phyloP scores from a whole-genome alignment of 1,140 invertebrate species.

The Carposina sasakii region DNA sequence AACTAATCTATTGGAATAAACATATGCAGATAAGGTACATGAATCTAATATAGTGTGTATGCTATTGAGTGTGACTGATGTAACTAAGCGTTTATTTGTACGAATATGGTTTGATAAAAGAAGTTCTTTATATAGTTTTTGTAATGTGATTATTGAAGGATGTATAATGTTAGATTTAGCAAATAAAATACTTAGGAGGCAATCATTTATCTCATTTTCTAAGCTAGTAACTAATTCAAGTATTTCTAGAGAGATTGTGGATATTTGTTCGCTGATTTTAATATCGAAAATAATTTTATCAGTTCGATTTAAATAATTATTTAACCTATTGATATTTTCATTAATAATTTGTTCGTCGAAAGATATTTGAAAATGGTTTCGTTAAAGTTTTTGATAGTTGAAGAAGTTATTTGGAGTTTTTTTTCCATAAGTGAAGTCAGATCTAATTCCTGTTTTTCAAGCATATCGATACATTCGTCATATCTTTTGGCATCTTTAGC shows the following conservation, averaged over 20 bases:
- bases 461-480: constrained; percentile 24
- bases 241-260: constrained; percentile 21
- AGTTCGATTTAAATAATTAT: constrained; percentile 17
- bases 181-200: constrained; percentile 31
- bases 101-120: constrained; percentile 23
- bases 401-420: constrained; percentile 25
- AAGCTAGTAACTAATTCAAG: constrained; percentile 20
- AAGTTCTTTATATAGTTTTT: constrained; percentile 29
- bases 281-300: constrained; percentile 20
- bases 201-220: constrained; percentile 31
- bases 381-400: constrained; percentile 24
- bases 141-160: constrained; percentile 31
- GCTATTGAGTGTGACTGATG: constrained; percentile 14
- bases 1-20: constrained; percentile 26
- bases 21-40: constrained; percentile 19
- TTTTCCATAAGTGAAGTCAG: no score
- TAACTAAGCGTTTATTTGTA: constrained; percentile 18
- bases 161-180: constrained; percentile 33
- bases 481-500: constrained; percentile 27
- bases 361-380: constrained; percentile 24
- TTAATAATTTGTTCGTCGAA: constrained; percentile 29
- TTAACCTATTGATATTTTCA: constrained; percentile 21
- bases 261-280: constrained; percentile 21
- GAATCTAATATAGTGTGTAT: constrained; percentile 29
- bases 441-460: constrained; percentile 27